These are phyloP conservation scores for Aphodius sticticus DNA, from an alignment of 2,888 invertebrate species.

Conservation along the genomic window DNA sequence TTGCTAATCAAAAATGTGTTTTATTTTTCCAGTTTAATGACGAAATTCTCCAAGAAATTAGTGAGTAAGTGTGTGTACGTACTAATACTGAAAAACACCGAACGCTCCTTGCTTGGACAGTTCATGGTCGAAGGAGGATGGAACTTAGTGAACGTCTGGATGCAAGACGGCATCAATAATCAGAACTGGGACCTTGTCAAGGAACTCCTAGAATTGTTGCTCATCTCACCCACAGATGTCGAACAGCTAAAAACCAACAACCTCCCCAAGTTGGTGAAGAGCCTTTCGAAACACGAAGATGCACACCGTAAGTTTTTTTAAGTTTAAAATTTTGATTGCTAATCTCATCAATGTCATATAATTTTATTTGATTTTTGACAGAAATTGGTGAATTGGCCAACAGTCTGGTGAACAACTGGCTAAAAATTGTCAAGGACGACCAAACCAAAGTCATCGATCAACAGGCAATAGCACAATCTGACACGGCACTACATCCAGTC, in stretches of 20 bases:
- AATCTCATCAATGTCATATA: slow-evolving; percentile 19
- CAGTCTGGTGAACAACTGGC: slow-evolving; percentile 88
- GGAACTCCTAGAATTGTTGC: slow-evolving; percentile 84
- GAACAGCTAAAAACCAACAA: slow-evolving; percentile 90
- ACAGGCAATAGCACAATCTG: neutral
- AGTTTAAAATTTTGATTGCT: slow-evolving; percentile 23
- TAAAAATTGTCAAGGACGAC: slow-evolving; percentile 85
- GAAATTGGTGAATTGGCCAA: slow-evolving; percentile 80
- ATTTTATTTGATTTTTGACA: slow-evolving; percentile 55
- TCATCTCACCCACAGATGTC: slow-evolving; percentile 89
- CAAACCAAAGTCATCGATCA: slow-evolving; percentile 18
- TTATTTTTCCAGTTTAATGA: slow-evolving; percentile 83
- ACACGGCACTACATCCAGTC: neutral
- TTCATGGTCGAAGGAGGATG: slow-evolving; percentile 94
- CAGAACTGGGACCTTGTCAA: slow-evolving; percentile 88
- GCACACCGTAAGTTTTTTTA: slow-evolving; percentile 74
- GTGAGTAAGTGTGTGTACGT: slow-evolving; percentile 96
- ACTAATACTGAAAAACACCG: slow-evolving; percentile 88
- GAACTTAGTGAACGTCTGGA: slow-evolving; percentile 89
- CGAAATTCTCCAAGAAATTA: slow-evolving; percentile 92
- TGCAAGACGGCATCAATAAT: slow-evolving; percentile 84
- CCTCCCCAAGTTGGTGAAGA: slow-evolving; percentile 91
- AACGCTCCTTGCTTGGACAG: slow-evolving; percentile 81
- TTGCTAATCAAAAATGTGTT: slow-evolving; percentile 33
- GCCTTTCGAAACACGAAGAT: slow-evolving; percentile 82